Evolutionary conservation across 2,888 invertebrate species (phyloP), one percentile per base, ranked within the genome.

Genomic region (Strigamia crassipes): DNA sequence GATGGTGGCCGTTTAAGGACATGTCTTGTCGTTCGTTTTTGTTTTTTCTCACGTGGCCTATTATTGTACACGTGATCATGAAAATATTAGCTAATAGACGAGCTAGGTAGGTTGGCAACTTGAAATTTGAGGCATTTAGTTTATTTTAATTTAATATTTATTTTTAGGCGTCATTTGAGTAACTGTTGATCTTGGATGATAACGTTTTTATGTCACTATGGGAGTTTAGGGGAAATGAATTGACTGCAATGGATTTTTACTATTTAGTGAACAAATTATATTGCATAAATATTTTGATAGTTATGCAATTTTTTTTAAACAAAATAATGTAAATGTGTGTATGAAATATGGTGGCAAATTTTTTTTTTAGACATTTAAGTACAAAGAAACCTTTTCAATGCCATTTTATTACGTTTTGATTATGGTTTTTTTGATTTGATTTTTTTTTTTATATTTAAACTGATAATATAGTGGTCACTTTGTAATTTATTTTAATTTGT

Each of bases 31-130:
- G 31, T 89, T 89, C 92, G 0, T 87, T 93, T 80, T 86, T 90
- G 79, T 88, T 93, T 83, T 87, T 93, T 84, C 85, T 92, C 31
- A 83, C 91, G 82, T 93, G 93, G 93, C 93, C 93, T 6, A 89
- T 93, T 86, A 84, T 92, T 78, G 91, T 84, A 41, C 85, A 86
- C 61, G 84, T 86, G 56, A 41, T 86, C 27, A 81, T 86, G 9
- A 84, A 56, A 79, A 12, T 80, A 66, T n/a, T 81, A 18, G 66
- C 81, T 12, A 81, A 18, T n/a, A 21, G 81, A 81, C 15, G 38
- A 73, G 82, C 78, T 18, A 80, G 80, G 80, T 80, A 23, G 21
- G 34, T 31, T 31, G 15, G n/a, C 0, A 15, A 27, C 27, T 46
- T 46, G 46, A 27, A 27, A 27, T 27, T 27, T n/a, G 12, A 46